These are phyloP conservation scores for Taxidea taxus DNA, from an alignment of 2,113 vertebrate species.

Conservation along the genomic window DNA sequence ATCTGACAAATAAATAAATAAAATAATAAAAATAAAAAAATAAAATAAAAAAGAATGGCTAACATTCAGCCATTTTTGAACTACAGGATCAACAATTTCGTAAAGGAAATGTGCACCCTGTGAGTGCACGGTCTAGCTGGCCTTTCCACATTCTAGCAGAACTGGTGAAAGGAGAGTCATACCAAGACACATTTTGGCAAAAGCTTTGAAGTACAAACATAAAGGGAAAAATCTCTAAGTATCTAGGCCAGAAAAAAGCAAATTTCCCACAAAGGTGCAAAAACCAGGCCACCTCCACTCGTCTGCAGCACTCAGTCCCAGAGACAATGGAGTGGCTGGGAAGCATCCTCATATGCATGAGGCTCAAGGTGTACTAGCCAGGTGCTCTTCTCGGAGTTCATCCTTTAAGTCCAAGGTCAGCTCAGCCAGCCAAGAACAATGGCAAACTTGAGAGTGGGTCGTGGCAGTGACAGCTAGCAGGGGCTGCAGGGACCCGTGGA, in stretches of 20 bases:
- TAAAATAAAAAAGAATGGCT: no score
- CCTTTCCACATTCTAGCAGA: neutral
- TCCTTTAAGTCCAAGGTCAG: neutral
- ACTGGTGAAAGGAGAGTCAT: neutral
- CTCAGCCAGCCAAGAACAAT: neutral
- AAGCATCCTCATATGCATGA: neutral
- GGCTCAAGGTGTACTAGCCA: fast-evolving
- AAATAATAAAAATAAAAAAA: no score
- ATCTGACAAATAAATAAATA: no score
- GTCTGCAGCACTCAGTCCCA: neutral
- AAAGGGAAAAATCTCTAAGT: neutral
- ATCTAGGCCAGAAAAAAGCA: neutral
- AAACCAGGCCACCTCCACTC: neutral
- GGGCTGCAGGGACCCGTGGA: neutral
- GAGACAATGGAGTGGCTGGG: neutral
- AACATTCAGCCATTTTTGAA: neutral
- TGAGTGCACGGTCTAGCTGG: neutral
- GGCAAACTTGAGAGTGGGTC: neutral
- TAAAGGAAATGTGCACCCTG: neutral
- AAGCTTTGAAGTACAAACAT: neutral
- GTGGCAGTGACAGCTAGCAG: neutral
- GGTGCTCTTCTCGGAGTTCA: neutral
- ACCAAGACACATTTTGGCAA: neutral
- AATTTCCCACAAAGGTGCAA: neutral
- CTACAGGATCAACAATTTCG: neutral